phyloP scores from a whole-genome alignment of 2,113 vertebrate species.

The Burhinus bistriatus region DNA sequence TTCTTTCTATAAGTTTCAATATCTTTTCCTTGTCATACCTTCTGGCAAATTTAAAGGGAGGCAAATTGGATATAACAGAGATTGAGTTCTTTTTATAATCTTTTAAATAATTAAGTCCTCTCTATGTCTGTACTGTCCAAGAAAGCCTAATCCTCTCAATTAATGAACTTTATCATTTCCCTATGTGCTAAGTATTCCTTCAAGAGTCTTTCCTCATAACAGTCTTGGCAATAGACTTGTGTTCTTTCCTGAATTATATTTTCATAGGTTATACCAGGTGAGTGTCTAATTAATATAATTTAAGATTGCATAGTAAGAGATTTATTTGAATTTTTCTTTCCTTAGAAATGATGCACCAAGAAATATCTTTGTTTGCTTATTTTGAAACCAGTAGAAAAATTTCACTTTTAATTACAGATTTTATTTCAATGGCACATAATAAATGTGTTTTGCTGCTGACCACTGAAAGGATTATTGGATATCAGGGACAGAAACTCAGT shows the following conservation, averaged over 20 bases:
- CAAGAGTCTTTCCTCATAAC: slow-evolving; percentile 5
- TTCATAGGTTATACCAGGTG: background rate
- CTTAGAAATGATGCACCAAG: background rate
- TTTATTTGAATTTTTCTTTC: background rate
- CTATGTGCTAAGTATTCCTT: background rate
- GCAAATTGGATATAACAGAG: slow-evolving; percentile 39
- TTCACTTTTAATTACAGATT: background rate
- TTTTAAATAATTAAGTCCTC: slow-evolving; percentile 63
- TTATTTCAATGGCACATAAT: background rate
- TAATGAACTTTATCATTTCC: background rate
- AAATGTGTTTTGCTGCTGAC: slow-evolving; percentile 3
- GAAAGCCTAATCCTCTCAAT: background rate
- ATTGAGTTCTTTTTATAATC: slow-evolving; percentile 57
- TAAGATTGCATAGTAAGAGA: background rate
- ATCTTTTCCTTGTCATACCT: slow-evolving; percentile 28
- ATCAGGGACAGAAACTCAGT: background rate
- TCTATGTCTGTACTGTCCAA: slow-evolving; percentile 10
- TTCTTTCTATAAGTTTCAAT: slow-evolving; percentile 15
- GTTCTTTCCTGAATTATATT: background rate
- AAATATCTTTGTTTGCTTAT: background rate
- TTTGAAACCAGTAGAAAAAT: background rate
- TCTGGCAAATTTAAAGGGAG: slow-evolving; percentile 32
- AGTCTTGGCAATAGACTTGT: background rate
- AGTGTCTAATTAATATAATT: background rate
- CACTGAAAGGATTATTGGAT: background rate